Base-by-base conservation (phyloP, 2,888 invertebrate species). In the Drosophila mercatorum region DNA sequence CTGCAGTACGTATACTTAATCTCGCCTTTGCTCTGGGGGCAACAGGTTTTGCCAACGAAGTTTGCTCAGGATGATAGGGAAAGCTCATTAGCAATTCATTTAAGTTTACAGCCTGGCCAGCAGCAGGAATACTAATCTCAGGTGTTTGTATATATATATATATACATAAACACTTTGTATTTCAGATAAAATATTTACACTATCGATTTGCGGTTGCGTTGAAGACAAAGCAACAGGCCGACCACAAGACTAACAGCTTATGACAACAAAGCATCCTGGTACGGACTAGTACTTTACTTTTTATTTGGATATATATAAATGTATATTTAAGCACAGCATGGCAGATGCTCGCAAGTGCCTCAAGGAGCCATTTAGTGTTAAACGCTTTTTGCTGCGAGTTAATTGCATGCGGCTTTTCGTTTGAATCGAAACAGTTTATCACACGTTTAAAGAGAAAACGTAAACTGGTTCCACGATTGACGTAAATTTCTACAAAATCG, bases 381-480 rank as follows among this genome's bases (percentile, higher is more conserved):
- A 12, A 34, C 51, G 46, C 7, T 62, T 44, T 51, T 26, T 44
- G n/a, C 44, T 40, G 34, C 40, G 40, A 57, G 41, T 59, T 41
- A 49, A 22, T 62, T 36, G 34, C 36, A 55, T 62, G 34, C 28
- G 53, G 60, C 36, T 69, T 78, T 75, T 65, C 58, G 69, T 41
- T 53, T 36, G 62, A 78, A 82, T 65, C 63, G 12, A 38, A 74
- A 71, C 34, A 73, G 72, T 71, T 78, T 66, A 72, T 72, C 70
- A 72, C 53, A 40, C 41, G 73, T 73, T 81, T 65, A 64, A 73
- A 63, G 76, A 53, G 67, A 76, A 80, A 72, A 53, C 64, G 34
- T 57, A 83, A 83, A 85, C 83, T 75, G 83, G 83, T 83, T 80
- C 58, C 43, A 38, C 75, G 68, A 85, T 74, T 85, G 80, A 83